These are phyloP conservation scores for Cossypha polioptera DNA, from an alignment of 2,797 vertebrate genomes.

Conservation along the genomic window DNA sequence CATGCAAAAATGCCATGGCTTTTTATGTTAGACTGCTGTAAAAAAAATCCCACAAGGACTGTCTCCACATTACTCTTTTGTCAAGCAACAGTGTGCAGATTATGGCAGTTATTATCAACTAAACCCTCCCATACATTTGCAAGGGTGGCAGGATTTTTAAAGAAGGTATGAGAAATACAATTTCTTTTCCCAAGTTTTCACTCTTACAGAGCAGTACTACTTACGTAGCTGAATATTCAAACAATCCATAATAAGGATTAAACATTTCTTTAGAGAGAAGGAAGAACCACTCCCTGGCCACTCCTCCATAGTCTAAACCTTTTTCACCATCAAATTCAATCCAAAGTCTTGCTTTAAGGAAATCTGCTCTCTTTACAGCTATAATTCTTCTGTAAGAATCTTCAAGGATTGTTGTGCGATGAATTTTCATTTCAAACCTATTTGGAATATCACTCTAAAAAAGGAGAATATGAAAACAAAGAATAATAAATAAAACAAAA, in stretches of 20 bases:
- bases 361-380: conserved; percentile 87
- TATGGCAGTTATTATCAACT: not conserved
- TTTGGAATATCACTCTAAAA: conserved; percentile 92
- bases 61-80: not conserved
- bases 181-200: not conserved
- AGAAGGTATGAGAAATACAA: not conserved
- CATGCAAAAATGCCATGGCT: not conserved
- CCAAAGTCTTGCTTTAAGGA: conserved; percentile 95
- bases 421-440: conserved; percentile 94
- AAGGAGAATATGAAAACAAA: not conserved
- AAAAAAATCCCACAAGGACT: not conserved
- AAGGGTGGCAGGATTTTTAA: not conserved
- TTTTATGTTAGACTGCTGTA: not conserved
- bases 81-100: not conserved
- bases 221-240: conserved; percentile 98
- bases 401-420: conserved; percentile 86
- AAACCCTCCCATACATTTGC: not conserved
- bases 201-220: conserved; percentile 52
- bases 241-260: conserved; percentile 96
- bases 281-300: conserved; percentile 98
- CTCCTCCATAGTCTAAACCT: conserved; percentile 93
- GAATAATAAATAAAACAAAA: not conserved
- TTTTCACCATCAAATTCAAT: conserved; percentile 97
- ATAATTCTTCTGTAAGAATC: conserved; percentile 94
- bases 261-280: conserved; percentile 99